Evolutionary conservation across 2,888 invertebrate genomes (phyloP), one percentile per base, ranked within the genome.

Genomic region (Eupithecia inturbata): DNA sequence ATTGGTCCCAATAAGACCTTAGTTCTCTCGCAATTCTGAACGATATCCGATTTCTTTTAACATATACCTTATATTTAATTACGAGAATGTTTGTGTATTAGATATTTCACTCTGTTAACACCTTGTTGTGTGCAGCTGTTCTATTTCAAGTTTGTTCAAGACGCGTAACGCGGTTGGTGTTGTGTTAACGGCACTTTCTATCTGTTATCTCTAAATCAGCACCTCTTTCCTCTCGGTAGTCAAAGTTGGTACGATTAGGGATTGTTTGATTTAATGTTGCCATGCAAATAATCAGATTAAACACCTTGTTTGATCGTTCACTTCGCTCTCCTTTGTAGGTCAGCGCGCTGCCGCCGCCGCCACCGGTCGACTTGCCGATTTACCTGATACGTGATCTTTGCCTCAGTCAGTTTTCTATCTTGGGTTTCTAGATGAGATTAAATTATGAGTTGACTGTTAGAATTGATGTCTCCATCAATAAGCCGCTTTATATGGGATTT

Each of bases 101-200:
- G 26, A 57, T 26, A 62, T 62, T 31, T 31, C 19, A 62, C 31
- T 62, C 31, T 19, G 31, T 62, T 9, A 31, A 31, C 22, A 66
- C 66, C 26, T 66, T 75, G 70, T 70, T 72, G 69, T 71, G 80
- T 83, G 84, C 85, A 87, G 82, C 83, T 82, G 83, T 84, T 88
- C 84, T 85, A 85, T 87, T 76, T 83, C 79, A 80, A 87, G 87
- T 87, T 89, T 89, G 89, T 81, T 88, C 88, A 89, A 84, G 81
- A 85, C 88, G 92, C 92, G 93, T 93, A 93, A 93, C 93, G 87
- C 91, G 88, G 92, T 91, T 89, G 88, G 89, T 88, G 88, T 85
- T 87, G 88, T 88, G 88, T 85, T 87, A 88, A 87, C 89, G 85
- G 87, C 87, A 88, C 92, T 93, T 93, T 93, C 92, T 91, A 92